Evolutionary conservation across 2,113 vertebrate species (phyloP), one percentile per base, ranked within the genome.

Genomic region (Eublepharis macularius): DNA sequence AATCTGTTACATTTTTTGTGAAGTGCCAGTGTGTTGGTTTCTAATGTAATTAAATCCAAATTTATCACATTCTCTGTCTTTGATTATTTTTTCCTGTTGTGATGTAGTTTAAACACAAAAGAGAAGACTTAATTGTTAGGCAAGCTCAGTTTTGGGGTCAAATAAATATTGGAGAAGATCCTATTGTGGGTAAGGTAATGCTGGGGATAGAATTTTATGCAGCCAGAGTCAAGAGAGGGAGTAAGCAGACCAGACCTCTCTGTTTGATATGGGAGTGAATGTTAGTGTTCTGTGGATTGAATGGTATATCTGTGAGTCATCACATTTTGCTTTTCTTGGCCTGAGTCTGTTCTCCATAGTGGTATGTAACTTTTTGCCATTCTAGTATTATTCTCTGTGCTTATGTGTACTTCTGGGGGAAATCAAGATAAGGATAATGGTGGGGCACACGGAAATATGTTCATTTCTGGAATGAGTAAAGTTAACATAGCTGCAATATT

Each of bases 271-370:
- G 34, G 47, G 34, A 77, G 54, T n/a, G 75, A 78, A 69, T 77
- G 6, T 34, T 84, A 57, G 10, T 84, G 65, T 32, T 54, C 65
- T 51, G 26, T 57, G 3, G 29, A 68, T 45, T 16, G 34, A 29
- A 24, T 0, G 0, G 19, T 43, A 63, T 14, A 36, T 51, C 73
- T 65, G 32, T 57, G 83, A 83, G 39, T 74, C 77, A 4, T 47
- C 0, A 0, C 65, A 57, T 54, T 16, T 51, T 29, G n/a, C 54
- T 54, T 54, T 60, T 24, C 14, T 0, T n/a, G 29, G 29, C 45
- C 51, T 26, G 51, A 19, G 9, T 60, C 10, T 39, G 51, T 19
- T 54, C 75, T 34, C 6, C 8, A 54, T 76, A 76, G 47, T 41
- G 39, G 6, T 70, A 21, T 29, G 13, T 60, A 63, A 7, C 21